Base-by-base conservation (phyloP, 2,888 invertebrate genomes). In the Apomyelois bistriatella region DNA sequence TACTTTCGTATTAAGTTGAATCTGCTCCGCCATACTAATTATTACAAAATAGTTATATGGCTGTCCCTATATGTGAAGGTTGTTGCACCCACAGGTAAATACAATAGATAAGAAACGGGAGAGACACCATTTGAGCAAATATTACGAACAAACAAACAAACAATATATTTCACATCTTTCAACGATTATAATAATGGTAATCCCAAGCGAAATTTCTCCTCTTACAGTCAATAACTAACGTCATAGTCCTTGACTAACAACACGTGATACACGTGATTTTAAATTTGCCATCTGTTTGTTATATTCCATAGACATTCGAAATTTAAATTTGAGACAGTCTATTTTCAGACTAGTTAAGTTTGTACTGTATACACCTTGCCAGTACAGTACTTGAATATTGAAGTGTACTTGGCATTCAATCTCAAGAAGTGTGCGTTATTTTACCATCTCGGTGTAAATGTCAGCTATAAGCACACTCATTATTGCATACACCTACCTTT, bases 261-360 rank as follows among this genome's bases (percentile, higher is more conserved):
- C 61, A 66, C 70, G 69, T 71, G 67, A 61, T 49, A 58, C 64
- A 71, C 65, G 70, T 71, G 69, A 66, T 56, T 38, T 52, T n/a
- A 59, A 64, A 69, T 54, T 46, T 43, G 30, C 43, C 30, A 46
- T 32, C 46, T 35, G 46, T 15, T 16, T 46, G 13, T 32, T 15
- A 35, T 32, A 46, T 46, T 16, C 32, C n/a, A 35, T 32, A 46
- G 15, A 9, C 10, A 9, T 35, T 35, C 46, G 10, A 46, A 46
- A 46, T 46, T 46, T 32, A 46, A 57, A 61, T 66, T 61, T 42
- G 56, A 53, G 60, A 57, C 59, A 32, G 28, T 50, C 52, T 56
- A 59, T 60, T 40, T 38, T 10, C 53, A 48, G 38, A 57, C 13
- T 17, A 12, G 22, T 3, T 3, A 13, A 35, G 28, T 28, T 6